Evolutionary conservation across 2,113 vertebrate species (phyloP).

Genomic region (Tachysurus fulvidraco): DNA sequence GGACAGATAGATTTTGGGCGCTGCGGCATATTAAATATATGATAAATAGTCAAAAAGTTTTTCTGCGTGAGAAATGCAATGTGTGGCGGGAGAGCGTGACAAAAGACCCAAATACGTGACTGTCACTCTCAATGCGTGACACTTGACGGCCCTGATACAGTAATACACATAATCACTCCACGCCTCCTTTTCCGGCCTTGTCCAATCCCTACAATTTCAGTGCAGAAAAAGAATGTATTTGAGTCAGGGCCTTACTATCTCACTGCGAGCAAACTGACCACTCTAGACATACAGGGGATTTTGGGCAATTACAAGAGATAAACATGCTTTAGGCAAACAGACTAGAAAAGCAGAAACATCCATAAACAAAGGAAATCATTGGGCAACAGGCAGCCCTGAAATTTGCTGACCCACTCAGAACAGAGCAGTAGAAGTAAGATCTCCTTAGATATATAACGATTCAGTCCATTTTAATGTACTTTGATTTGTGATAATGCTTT

Average conservation of each 20-base stretch:
- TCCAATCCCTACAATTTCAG: not conserved
- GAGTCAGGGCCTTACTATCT: slow-evolving; percentile 2
- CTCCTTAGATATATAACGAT: not conserved
- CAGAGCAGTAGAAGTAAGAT: not conserved
- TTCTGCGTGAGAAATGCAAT: no score
- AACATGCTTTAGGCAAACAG: slow-evolving; percentile 40
- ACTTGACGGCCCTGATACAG: no score
- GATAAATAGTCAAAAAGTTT: no score
- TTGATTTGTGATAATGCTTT: not conserved
- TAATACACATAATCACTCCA: not conserved
- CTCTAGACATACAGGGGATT: slow-evolving; percentile 43
- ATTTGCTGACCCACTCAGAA: slow-evolving; percentile 27
- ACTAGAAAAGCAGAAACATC: slow-evolving; percentile 38
- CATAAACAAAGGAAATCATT: slow-evolving; percentile 55
- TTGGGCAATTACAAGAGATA: slow-evolving; percentile 45
- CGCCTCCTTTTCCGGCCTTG: not conserved
- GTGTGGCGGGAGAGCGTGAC: no score
- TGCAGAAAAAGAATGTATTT: slow-evolving; percentile 11
- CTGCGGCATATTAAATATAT: no score
- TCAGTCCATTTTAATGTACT: not conserved
- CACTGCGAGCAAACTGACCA: not conserved
- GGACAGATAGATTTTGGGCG: no score
- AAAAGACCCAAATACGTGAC: no score
- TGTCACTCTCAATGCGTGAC: no score
- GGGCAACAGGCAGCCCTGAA: not conserved